Base-by-base conservation (phyloP, 2,113 vertebrate genomes). In the Pelusios castaneus region DNA sequence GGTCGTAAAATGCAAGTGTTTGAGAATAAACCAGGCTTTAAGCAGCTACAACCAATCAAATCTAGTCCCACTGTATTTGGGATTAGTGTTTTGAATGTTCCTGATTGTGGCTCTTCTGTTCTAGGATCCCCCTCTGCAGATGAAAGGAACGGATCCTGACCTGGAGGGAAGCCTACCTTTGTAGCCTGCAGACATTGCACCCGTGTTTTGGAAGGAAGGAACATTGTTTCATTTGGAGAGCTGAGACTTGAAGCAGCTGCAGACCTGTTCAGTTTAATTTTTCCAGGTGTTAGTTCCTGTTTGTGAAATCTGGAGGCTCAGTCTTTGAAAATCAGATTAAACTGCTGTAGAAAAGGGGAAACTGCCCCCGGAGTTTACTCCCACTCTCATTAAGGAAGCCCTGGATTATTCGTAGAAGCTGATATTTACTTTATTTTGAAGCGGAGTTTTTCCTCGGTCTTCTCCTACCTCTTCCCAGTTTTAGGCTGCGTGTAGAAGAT, bases 131-230 rank as follows among this genome's bases (percentile, higher is more conserved):
- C 2, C 9, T 45, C 41, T 60, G 67, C 67, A 76, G 89, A 56
- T 0, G 13, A 55, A 14, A 77, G 31, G 81, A 91, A 75, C 3
- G 0, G 17, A 29, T 67, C 85, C 60, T 51, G 81, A 54, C 14
- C 2, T 2, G 21, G 38, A 63, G 22, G 77, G 22, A 49, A 14
- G 75, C 49, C 16, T 31, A 1, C 43, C 54, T 63, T 47, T 75
- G 27, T n/a, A 70, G 24, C 14, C 45, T 14, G 0, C 0, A 1
- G 10, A 58, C 77, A 22, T 43, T 3, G 1, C 10, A 0, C 38
- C 67, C 12, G 1, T 19, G 38, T 9, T 81, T 73, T 54, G 83
- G 56, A 27, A 19, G 6, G 14, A 5, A 41, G 6, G 70, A 89
- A 8, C 34, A 0, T 31, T 12, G 10, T 25, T 21, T 75, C 52